Percentiles rank a stretch among this genome's conserved stretches.
phyloP scores from a whole-genome alignment of 1,140 invertebrate species.

The Sitophilus oryzae region DNA sequence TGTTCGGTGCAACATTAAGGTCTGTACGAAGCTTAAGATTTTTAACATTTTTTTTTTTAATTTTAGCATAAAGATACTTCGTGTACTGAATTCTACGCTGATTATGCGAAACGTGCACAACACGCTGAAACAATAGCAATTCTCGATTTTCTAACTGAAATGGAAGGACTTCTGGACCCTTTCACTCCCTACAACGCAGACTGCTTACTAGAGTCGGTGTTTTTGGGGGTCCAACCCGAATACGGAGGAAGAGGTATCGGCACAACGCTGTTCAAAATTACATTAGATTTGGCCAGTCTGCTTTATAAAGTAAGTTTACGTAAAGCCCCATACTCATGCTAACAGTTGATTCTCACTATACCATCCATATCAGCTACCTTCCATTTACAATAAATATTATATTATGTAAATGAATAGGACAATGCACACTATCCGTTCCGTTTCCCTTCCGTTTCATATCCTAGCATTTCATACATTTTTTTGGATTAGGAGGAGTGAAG shows the following conservation, averaged over 20 bases:
- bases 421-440: no score
- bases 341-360: no score
- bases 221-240: constrained; percentile 51
- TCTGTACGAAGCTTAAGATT: no score
- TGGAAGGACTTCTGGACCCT: constrained; percentile 52
- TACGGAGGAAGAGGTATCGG: constrained; percentile 50
- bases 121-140: constrained; percentile 45
- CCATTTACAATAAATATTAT: no score
- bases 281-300: constrained; percentile 47
- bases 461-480: no score
- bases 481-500: no score
- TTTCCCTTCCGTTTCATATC: no score
- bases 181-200: constrained; percentile 54
- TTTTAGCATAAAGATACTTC: constrained; percentile 13
- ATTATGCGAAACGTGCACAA: constrained; percentile 20
- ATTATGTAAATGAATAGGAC: no score
- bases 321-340: no score
- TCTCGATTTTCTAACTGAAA: constrained; percentile 54
- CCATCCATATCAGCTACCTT: no score
- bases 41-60: no score
- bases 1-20: no score
- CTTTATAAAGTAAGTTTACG: constrained; percentile 15
- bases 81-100: constrained; percentile 1
- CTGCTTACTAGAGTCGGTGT: constrained; percentile 61
- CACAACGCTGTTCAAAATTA: constrained; percentile 45